A percentile compares a stretch with the other conserved stretches of the same genome.
Conservation (phyloP, 2,888 invertebrate species). For the Campoplex nolae region DNA sequence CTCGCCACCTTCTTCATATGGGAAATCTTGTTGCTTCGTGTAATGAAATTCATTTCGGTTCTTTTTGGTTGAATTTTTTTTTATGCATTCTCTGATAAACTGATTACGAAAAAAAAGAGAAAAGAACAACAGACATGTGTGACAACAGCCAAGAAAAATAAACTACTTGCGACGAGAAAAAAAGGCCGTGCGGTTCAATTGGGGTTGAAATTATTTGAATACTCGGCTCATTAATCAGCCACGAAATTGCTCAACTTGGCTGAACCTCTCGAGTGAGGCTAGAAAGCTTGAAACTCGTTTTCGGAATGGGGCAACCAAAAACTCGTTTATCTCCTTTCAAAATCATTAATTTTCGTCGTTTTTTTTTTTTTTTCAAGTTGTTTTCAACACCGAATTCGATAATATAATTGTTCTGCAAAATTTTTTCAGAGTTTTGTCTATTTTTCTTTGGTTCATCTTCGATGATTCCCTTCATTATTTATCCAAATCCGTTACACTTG, state of each 20-base stretch:
- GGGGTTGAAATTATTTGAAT: slow-evolving; percentile 83
- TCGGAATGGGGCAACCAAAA: slow-evolving; percentile 74
- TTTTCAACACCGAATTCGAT: neutral
- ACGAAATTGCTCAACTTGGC: slow-evolving; percentile 72
- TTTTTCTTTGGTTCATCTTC: neutral
- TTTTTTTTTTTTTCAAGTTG: neutral
- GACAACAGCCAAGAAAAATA: slow-evolving; percentile 59
- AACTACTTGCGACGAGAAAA: slow-evolving; percentile 58
- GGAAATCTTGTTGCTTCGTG: neutral
- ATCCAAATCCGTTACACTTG: slow-evolving; percentile 82
- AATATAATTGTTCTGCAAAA: slow-evolving; percentile 3
- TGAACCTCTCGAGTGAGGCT: slow-evolving; percentile 26
- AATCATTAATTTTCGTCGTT: slow-evolving; percentile 14
- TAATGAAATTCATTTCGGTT: neutral
- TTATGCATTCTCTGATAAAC: neutral
- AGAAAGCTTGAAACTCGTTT: slow-evolving; percentile 72
- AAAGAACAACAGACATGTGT: slow-evolving; percentile 28
- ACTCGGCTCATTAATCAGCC: slow-evolving; percentile 80
- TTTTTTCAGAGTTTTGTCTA: neutral
- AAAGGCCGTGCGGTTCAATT: slow-evolving; percentile 75
- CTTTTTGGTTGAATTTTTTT: neutral
- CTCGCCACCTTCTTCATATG: neutral
- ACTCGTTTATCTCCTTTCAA: slow-evolving; percentile 3
- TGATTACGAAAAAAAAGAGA: slow-evolving; percentile 51
- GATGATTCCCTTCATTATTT: neutral